A percentile compares a stretch with the other conserved stretches of the same genome.
phyloP scores from a whole-genome alignment of 2,113 vertebrate species.

The Gnathonemus echidnorhynchus region DNA sequence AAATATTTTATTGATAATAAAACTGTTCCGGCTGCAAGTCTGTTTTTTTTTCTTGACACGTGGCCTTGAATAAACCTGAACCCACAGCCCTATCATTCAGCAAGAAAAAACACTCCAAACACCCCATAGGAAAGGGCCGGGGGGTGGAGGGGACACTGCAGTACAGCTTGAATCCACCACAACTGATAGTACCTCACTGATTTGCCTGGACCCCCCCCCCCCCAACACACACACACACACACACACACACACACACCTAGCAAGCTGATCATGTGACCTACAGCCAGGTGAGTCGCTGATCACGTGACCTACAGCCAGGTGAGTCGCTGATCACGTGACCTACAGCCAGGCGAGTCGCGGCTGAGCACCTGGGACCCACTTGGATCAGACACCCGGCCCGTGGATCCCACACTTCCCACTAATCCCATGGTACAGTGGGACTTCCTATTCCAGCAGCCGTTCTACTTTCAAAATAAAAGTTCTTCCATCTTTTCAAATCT shows the following conservation, averaged over 20 bases:
- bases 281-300: too few relatives aligned
- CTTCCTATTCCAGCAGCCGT: not conserved
- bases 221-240: constrained; percentile 16
- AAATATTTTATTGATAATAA: constrained; percentile 71
- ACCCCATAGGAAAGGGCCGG: not conserved
- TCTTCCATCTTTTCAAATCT: constrained; percentile 19
- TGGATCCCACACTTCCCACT: not conserved
- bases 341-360: not conserved
- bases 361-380: not conserved
- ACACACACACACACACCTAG: constrained; percentile 18
- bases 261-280: constrained; percentile 18
- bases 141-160: not conserved
- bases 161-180: not conserved
- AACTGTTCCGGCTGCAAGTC: constrained; percentile 13
- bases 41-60: constrained; percentile 16
- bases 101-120: not conserved
- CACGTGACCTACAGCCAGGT: not conserved
- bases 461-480: not conserved
- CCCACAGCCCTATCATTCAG: not conserved
- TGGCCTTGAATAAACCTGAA: not conserved
- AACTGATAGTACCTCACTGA: not conserved
- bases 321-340: too few relatives aligned
- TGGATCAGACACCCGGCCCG: not conserved
- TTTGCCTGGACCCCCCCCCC: constrained; percentile 19
- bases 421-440: not conserved